A percentile compares a stretch with the other conserved stretches of the same genome.
Conservation (phyloP, 2,797 vertebrate species). For the Fratercula arctica region DNA sequence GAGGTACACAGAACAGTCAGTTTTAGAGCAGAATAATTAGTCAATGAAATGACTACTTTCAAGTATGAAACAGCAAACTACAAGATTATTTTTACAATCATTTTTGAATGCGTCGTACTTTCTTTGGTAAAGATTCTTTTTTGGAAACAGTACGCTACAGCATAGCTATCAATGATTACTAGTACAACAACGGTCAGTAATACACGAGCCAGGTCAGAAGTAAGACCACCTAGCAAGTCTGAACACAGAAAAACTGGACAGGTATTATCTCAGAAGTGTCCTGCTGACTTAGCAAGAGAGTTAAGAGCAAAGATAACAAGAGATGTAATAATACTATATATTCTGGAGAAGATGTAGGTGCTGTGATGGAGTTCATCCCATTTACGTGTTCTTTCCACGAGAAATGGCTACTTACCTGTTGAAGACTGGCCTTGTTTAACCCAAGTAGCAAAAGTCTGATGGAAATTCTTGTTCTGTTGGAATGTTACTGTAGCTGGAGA, state of each 20-base stretch:
- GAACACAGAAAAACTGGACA: not conserved
- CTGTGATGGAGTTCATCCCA: not conserved
- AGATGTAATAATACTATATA: not conserved
- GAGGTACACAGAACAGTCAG: conserved; percentile 79
- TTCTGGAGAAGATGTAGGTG: not conserved
- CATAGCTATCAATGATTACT: not conserved
- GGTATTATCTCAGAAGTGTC: not conserved
- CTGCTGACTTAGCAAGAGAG: not conserved
- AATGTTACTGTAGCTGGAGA: conserved; percentile 93
- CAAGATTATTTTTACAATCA: not conserved
- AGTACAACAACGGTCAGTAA: not conserved
- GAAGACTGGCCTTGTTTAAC: conserved; percentile 95
- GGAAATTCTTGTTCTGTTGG: conserved; percentile 98
- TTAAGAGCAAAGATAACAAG: not conserved
- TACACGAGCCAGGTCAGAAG: conserved; percentile 15
- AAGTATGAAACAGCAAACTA: conserved; percentile 51
- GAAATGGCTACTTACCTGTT: conserved; percentile 79
- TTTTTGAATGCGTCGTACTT: not conserved
- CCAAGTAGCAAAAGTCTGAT: conserved; percentile 97
- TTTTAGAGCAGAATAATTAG: conserved; percentile 56
- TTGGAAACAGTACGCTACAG: not conserved
- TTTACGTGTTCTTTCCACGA: not conserved
- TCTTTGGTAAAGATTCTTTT: not conserved
- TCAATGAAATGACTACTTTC: conserved; percentile 47
- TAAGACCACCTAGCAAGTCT: not conserved